These are phyloP conservation scores for Triplophysa yarkandensis DNA, from an alignment of 2,797 vertebrate genomes.

Conservation along the genomic window DNA sequence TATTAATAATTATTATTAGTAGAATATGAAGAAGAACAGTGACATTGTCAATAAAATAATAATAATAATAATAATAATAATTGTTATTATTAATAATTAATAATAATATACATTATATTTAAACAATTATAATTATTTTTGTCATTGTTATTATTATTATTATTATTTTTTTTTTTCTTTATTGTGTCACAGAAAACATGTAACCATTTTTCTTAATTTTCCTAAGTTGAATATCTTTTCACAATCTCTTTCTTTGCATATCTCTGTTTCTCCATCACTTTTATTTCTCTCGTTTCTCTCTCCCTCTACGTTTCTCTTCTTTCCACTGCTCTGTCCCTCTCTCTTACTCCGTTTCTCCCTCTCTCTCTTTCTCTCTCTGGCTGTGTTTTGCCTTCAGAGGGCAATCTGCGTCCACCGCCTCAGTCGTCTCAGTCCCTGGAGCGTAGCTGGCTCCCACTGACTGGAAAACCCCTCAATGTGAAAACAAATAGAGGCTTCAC, in stretches of 20 bases:
- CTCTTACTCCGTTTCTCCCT: neutral
- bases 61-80: too few relatives aligned
- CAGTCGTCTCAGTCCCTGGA: conserved; percentile 36
- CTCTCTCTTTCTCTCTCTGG: neutral
- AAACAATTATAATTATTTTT: too few relatives aligned
- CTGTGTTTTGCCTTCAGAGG: conserved; percentile 40
- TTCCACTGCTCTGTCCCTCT: neutral
- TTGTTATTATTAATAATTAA: too few relatives aligned
- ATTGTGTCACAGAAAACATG: too few relatives aligned
- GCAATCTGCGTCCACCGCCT: conserved; percentile 30
- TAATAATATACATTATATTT: too few relatives aligned
- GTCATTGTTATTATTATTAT: too few relatives aligned
- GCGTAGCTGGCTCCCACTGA: conserved; percentile 39
- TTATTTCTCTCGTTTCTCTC: neutral
- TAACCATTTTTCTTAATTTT: too few relatives aligned
- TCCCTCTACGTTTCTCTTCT: neutral
- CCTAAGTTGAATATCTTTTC: too few relatives aligned
- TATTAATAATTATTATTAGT: too few relatives aligned
- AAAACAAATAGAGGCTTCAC: conserved; percentile 56
- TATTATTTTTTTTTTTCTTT: too few relatives aligned
- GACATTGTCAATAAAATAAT: too few relatives aligned
- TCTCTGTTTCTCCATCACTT: neutral
- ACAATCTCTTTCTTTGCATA: neutral
- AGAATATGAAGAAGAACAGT: too few relatives aligned
- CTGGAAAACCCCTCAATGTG: conserved; percentile 50